Base-by-base conservation (phyloP, 2,888 invertebrate species). In the Priocnemis perturbator region DNA sequence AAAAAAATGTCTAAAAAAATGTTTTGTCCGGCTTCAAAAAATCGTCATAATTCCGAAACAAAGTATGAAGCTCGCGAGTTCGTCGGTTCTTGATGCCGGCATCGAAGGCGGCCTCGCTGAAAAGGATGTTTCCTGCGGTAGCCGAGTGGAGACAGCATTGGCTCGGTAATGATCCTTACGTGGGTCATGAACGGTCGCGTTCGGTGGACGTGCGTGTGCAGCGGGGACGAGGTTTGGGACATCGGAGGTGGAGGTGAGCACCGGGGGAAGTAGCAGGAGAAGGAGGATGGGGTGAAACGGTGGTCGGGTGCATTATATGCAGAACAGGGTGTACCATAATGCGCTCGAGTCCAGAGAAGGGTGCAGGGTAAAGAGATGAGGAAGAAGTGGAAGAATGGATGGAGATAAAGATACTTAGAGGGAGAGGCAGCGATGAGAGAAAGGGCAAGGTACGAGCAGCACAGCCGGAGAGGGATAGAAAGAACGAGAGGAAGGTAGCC, bases 311-410 rank as follows among this genome's bases (percentile, higher is more conserved):
- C 87, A 88, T 87, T 88, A 88, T 88, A 88, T 87, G 88, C 87
- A 88, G 88, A 88, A 81, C 82, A 87, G 88, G 85, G 83, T 83
- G 83, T 82, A 85, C 86, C 84, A 82, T 84, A 83, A 81, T 80
- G 86, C 82, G 79, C 79, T 67, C 76, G 78, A 73, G 68, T 65
- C 65, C 68, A 67, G 77, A 77, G 59, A 58, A 50, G 64, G 60
- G 64, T 50, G 55, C n/a, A 47, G 60, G 19, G 45, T 20, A 50
- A 71, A 64, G 69, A 66, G 71, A 69, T 69, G 75, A 72, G n/a
- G 61, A 19, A 44, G 50, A 45, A 47, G 63, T 63, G 64, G 60
- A 64, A 68, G 73, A 67, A 75, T 72, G 74, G 74, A 37, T 9
- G 72, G 64, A 68, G 67, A 63, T 60, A 37, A 63, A 63, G 26